phyloP scores from a whole-genome alignment of 2,113 vertebrate species.

The Apteryx mantelli region DNA sequence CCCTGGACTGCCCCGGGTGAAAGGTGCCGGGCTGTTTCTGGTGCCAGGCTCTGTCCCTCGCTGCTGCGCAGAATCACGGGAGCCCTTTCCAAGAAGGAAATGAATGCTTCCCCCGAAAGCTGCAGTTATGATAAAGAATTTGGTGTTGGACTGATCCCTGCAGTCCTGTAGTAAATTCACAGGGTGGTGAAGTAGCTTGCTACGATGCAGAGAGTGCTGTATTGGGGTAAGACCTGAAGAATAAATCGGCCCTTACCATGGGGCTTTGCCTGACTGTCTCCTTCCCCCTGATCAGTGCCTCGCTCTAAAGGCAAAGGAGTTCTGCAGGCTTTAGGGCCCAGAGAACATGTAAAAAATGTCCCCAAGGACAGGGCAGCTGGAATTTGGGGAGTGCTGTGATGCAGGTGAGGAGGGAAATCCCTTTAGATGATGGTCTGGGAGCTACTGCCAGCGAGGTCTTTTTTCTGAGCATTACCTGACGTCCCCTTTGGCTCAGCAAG shows the following conservation, averaged over 20 bases:
- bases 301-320: neutral
- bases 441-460: neutral
- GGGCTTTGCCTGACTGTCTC: neutral
- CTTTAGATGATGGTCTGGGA: neutral
- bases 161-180: neutral
- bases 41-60: neutral
- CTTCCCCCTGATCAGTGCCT: neutral
- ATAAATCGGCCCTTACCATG: too few species aligned
- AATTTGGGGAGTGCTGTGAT: neutral
- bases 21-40: fast-evolving
- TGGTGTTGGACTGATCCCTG: neutral
- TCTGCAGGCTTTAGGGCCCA: neutral
- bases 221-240: neutral
- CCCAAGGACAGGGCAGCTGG: neutral
- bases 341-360: neutral
- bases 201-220: neutral
- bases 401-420: neutral
- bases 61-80: fast-evolving
- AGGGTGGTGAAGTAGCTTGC: neutral
- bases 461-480: too few species aligned
- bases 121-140: neutral
- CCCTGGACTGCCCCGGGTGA: fast-evolving
- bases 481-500: neutral
- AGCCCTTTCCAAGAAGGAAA: neutral
- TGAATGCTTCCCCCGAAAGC: neutral